A percentile compares a stretch with the other conserved stretches of the same genome.
These are phyloP conservation scores for Cyprinus carpio DNA, from an alignment of 2,113 vertebrate genomes.

Conservation along the genomic window DNA sequence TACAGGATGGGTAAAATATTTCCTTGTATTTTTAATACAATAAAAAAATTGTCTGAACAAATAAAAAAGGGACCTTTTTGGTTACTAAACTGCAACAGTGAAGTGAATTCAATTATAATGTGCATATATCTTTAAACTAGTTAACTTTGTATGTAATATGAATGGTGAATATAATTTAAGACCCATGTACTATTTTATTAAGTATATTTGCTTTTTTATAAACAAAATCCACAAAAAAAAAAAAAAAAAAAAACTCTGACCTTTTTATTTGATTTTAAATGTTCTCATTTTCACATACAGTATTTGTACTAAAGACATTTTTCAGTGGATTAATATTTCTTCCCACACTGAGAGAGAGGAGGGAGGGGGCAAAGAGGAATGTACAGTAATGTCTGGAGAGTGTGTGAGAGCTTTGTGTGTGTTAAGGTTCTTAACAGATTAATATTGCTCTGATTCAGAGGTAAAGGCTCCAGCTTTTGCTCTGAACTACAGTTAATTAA, in stretches of 20 bases:
- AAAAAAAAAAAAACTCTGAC: too few species aligned
- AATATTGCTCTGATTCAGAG: background rate
- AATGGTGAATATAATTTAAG: background rate
- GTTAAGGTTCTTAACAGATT: constrained; percentile 15
- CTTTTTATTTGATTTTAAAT: background rate
- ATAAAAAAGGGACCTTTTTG: background rate
- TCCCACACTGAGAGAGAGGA: background rate
- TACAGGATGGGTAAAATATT: background rate
- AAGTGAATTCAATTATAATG: background rate
- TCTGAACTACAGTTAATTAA: background rate
- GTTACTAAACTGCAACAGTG: background rate
- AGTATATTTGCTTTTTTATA: too few species aligned
- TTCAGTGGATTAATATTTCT: constrained; percentile 23
- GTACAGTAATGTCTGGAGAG: background rate
- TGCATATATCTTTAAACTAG: background rate
- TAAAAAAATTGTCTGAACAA: background rate
- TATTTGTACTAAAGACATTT: background rate
- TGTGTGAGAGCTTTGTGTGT: constrained; percentile 33
- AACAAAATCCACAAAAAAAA: too few species aligned
- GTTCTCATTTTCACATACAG: background rate
- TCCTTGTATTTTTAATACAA: background rate
- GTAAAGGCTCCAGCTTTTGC: background rate
- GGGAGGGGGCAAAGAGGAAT: background rate
- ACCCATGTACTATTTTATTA: background rate
- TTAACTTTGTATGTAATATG: background rate